phyloP scores from a whole-genome alignment of 2,113 vertebrate species.

The Cnemophilus loriae region DNA sequence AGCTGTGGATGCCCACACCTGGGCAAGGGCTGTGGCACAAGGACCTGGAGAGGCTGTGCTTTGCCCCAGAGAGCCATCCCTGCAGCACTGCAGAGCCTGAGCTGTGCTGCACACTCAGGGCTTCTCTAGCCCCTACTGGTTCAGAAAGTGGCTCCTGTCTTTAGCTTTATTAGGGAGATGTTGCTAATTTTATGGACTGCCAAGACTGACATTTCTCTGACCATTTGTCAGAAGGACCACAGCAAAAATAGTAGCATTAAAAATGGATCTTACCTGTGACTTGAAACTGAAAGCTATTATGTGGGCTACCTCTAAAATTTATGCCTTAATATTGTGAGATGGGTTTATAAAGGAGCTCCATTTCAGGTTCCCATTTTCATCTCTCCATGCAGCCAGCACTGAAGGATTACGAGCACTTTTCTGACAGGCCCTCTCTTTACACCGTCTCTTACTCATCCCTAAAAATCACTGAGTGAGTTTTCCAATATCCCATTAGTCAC shows the following conservation, averaged over 20 bases:
- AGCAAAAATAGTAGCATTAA: constrained; percentile 50
- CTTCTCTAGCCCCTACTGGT: background rate
- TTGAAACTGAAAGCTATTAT: background rate
- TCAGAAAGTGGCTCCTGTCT: background rate
- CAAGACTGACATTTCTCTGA: background rate
- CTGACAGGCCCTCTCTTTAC: background rate
- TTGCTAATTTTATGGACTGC: constrained; percentile 3
- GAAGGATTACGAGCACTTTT: background rate
- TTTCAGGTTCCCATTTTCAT: background rate
- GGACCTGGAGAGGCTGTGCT: background rate
- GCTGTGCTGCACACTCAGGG: background rate
- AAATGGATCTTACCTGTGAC: constrained; percentile 11
- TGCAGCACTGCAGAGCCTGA: background rate
- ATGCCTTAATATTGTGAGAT: background rate
- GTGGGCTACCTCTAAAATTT: constrained; percentile 18
- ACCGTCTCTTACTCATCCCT: background rate
- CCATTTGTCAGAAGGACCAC: constrained; percentile 18
- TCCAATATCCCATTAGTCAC: constrained; percentile 1
- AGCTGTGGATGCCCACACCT: accelerated
- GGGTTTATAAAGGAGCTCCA: background rate
- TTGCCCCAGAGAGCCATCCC: background rate
- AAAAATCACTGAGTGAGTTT: background rate
- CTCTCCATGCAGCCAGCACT: background rate
- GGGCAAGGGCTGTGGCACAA: background rate
- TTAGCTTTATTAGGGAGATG: background rate